A percentile compares a stretch with the other conserved stretches of the same genome.
phyloP scores from a whole-genome alignment of 2,888 invertebrate species.

The Sphaeridia pumilis region DNA sequence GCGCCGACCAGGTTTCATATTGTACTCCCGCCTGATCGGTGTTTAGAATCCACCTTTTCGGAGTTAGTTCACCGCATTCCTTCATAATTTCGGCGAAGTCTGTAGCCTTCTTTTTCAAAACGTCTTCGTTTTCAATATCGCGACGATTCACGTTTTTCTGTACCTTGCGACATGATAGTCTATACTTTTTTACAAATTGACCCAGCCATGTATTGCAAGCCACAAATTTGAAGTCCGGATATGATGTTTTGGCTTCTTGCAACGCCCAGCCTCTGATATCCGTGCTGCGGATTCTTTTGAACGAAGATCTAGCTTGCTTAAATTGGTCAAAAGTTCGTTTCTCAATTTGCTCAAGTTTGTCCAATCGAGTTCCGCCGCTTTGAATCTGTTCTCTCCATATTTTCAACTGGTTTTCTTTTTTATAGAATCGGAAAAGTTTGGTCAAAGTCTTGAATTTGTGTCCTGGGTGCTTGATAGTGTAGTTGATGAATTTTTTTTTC shows the following conservation, averaged over 20 bases:
- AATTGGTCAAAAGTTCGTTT: neutral
- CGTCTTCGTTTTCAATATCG: neutral
- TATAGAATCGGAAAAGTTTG: too few relatives aligned
- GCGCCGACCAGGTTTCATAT: neutral
- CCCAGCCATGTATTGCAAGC: neutral
- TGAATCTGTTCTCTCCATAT: neutral
- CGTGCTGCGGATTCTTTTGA: neutral
- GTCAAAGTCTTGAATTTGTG: too few relatives aligned
- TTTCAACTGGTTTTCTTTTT: neutral
- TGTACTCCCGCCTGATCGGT: neutral
- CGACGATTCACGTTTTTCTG: neutral
- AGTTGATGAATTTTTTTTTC: too few relatives aligned
- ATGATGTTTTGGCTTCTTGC: neutral
- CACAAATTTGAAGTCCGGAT: neutral
- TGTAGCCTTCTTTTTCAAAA: neutral
- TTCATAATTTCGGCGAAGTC: neutral
- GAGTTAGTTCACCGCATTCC: neutral
- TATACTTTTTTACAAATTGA: neutral
- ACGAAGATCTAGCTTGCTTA: neutral
- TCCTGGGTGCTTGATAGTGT: too few relatives aligned
- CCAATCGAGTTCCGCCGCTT: neutral
- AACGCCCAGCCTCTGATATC: neutral
- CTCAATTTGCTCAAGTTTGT: neutral
- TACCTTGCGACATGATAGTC: neutral
- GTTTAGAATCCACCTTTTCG: neutral